Base-by-base conservation (phyloP, 2,888 invertebrate genomes). In the Apotomis turbidana region DNA sequence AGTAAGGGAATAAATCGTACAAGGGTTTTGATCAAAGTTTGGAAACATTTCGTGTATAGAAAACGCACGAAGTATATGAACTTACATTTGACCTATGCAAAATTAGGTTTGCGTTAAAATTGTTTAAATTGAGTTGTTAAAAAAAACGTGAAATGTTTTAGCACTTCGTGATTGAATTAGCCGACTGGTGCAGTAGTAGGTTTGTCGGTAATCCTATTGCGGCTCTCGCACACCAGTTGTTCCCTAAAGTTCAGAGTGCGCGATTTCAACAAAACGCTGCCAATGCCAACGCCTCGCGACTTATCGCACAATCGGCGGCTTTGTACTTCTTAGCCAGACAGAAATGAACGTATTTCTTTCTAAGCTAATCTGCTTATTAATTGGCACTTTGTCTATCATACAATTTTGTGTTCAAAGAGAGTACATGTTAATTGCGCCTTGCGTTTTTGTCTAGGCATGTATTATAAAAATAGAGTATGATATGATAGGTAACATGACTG, bases 151-250 rank as follows among this genome's bases (percentile, higher is more conserved):
- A 78, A 76, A 75, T 71, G 79, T 84, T 85, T 81, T 82, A 82
- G 84, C 84, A 86, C 87, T 87, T 84, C 86, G 83, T 84, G 87
- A 88, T 87, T 85, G 87, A 87, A 90, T 90, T 87, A 88, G 83
- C 83, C 76, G 83, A 83, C 85, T 84, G 81, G 82, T 81, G 81
- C 82, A 80, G 85, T 84, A 86, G 87, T 87, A 85, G 84, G 84
- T 86, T 82, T 87, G 85, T 83, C 81, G 81, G 87, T 89, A 91
- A 91, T 91, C 90, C 90, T 89, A 89, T 91, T 91, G 90, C 82
- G 90, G 90, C 77, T 81, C 83, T 82, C 85, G 83, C 83, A 80
- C 82, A 81, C 85, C 84, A 84, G 85, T 87, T 85, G 85, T 80
- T 85, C 79, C 85, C 82, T 83, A 87, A 90, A 90, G 88, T 90